phyloP scores from a whole-genome alignment of 2,113 vertebrate genomes.

The Syngnathus floridae region DNA sequence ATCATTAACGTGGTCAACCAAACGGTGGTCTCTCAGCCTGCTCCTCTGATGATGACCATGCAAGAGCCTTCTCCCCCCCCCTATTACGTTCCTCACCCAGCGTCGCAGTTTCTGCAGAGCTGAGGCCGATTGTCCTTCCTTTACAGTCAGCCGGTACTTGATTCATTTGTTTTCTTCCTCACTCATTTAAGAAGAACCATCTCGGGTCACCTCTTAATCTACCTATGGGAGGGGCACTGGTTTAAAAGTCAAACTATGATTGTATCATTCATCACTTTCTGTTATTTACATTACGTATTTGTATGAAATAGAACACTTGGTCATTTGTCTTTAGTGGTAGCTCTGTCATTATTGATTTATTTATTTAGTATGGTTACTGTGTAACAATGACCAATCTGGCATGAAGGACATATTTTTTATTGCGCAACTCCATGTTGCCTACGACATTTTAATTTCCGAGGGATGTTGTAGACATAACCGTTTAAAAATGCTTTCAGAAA shows the following conservation, averaged over 20 bases:
- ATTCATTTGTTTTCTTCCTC: neutral
- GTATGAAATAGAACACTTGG: too few relatives aligned
- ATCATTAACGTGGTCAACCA: neutral
- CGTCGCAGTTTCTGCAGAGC: too few relatives aligned
- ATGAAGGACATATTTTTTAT: slow-evolving; percentile 57
- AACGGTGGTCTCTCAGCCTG: slow-evolving; percentile 26
- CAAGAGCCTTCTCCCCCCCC: neutral
- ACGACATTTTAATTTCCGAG: slow-evolving; percentile 1
- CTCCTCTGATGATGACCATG: neutral
- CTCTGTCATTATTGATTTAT: too few relatives aligned
- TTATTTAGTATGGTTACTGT: slow-evolving; percentile 67
- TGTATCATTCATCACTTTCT: too few relatives aligned
- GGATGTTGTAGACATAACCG: neutral
- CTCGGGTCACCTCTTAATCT: too few relatives aligned
- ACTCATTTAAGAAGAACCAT: neutral
- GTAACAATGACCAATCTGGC: slow-evolving; percentile 65
- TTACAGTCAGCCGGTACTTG: neutral
- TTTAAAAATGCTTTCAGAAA: neutral
- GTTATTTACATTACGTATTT: too few relatives aligned
- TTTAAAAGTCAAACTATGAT: too few relatives aligned
- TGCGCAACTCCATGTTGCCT: slow-evolving; percentile 60
- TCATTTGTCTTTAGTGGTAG: too few relatives aligned
- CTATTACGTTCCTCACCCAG: rapidly evolving
- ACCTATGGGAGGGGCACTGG: too few relatives aligned
- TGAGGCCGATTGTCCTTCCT: neutral